Conservation (phyloP, 2,113 vertebrate genomes). For the Myrmophylax atrothorax region DNA sequence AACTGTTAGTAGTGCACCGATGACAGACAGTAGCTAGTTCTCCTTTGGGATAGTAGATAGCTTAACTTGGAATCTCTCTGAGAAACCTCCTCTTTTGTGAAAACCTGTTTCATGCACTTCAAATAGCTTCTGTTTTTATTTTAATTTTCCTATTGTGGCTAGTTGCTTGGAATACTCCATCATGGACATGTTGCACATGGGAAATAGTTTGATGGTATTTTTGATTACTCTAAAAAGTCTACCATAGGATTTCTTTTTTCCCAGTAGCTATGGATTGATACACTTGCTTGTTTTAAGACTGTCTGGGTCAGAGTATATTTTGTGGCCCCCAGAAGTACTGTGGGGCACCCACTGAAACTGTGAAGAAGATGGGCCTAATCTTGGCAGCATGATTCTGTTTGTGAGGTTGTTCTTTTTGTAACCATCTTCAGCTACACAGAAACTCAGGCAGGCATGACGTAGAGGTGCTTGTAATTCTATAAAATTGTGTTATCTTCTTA, state of each 20-base stretch:
- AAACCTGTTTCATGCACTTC: not conserved
- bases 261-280: not conserved
- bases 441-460: not conserved
- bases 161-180: not conserved
- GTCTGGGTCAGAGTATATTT: not conserved
- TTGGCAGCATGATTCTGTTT: not conserved
- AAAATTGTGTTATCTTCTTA: not conserved
- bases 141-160: not conserved
- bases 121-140: not conserved
- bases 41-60: conserved; percentile 46
- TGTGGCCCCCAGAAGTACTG: not conserved
- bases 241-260: not conserved
- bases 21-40: conserved; percentile 64
- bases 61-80: not conserved
- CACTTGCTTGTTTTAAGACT: not conserved
- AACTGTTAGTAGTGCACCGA: conserved; percentile 31
- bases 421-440: not conserved
- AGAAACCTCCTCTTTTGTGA: not conserved
- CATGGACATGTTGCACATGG: fast-evolving
- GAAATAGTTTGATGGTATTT: not conserved
- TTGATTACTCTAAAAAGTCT: not conserved
- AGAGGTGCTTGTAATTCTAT: not conserved
- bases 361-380: not conserved
- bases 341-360: not conserved
- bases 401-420: not conserved